phyloP scores from a whole-genome alignment of 2,797 vertebrate genomes.

The Amazonetta brasiliensis region DNA sequence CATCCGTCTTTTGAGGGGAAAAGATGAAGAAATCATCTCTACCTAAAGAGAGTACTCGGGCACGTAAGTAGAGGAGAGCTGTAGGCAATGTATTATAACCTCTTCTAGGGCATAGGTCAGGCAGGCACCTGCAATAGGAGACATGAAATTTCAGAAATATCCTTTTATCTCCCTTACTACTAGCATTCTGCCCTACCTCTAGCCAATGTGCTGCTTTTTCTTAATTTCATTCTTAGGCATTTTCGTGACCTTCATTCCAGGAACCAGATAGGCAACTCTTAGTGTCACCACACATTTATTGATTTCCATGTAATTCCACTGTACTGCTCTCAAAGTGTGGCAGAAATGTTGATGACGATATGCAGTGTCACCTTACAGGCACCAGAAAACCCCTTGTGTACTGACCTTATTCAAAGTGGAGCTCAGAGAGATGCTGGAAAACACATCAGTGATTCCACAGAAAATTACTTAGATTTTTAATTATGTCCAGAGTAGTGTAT shows the following conservation, averaged over 20 bases:
- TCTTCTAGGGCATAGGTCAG: background rate
- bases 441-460: background rate
- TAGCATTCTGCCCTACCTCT: background rate
- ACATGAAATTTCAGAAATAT: background rate
- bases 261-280: background rate
- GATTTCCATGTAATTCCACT: background rate
- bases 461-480: background rate
- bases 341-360: background rate
- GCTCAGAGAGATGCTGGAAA: background rate
- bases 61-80: background rate
- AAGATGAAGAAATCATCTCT: background rate
- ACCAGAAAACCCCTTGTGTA: fast-evolving
- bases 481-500: background rate
- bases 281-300: fast-evolving
- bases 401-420: background rate
- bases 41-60: background rate
- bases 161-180: background rate
- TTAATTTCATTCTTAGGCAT: background rate
- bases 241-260: background rate
- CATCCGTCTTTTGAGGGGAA: background rate
- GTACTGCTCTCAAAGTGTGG: background rate
- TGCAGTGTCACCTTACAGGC: background rate
- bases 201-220: background rate
- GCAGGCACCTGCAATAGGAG: background rate
- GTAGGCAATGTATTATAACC: fast-evolving